These are phyloP conservation scores for Menura novaehollandiae DNA, from an alignment of 2,113 vertebrate species.

Conservation along the genomic window DNA sequence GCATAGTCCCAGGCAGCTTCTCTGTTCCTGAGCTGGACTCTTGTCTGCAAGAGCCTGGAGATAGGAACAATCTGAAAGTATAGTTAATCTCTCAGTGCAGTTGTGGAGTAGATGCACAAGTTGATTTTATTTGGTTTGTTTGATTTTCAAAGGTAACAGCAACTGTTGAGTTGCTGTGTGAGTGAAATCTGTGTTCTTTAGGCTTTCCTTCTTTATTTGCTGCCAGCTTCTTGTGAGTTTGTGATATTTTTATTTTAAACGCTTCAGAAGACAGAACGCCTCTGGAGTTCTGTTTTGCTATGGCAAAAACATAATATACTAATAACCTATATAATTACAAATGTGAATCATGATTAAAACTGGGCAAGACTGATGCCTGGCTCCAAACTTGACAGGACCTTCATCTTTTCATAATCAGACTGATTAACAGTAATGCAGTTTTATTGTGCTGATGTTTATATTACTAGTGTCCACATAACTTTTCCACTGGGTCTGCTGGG, in stretches of 20 bases:
- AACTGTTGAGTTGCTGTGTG: background rate
- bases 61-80: background rate
- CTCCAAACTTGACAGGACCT: background rate
- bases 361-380: background rate
- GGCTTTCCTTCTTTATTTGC: background rate
- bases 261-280: background rate
- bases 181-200: background rate
- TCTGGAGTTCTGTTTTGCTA: background rate
- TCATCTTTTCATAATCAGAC: background rate
- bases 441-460: background rate
- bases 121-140: background rate
- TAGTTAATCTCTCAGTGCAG: background rate
- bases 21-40: background rate
- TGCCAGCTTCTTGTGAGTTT: background rate
- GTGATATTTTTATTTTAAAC: background rate
- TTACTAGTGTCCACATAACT: background rate
- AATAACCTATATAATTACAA: background rate
- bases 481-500: background rate
- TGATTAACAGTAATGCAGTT: background rate
- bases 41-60: background rate
- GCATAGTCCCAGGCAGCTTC: background rate
- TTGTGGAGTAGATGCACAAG: background rate
- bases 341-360: background rate
- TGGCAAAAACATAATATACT: background rate
- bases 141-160: background rate